Base-by-base conservation (phyloP, 2,797 vertebrate species). In the Tragelaphus eurycerus region DNA sequence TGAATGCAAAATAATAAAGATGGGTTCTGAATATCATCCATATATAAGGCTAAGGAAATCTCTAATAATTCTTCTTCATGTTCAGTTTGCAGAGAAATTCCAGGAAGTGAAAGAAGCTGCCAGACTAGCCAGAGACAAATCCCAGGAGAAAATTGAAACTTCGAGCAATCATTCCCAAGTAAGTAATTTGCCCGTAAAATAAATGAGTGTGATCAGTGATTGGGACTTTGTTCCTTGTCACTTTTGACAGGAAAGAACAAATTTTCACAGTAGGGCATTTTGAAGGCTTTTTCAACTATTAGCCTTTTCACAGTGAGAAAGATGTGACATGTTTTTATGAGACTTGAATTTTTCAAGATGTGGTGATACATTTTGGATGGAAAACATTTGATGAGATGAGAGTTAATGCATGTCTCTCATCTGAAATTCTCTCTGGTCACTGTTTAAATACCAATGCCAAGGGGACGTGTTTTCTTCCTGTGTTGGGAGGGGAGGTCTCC, bases 81-180 rank as follows among this genome's bases (percentile, higher is more conserved):
- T 62, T 86, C 97, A 99, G 99, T 99, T 99, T 99, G 99, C 99
- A 71, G 99, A 99, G 98, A 99, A 99, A 98, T 99, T 99, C 98
- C 99, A 99, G 98, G 99, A 99, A 97, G 99, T 99, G 29, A 99
- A 99, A 98, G 99, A 99, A 96, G 99, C 99, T 12, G 99, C 99
- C 90, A 99, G 99, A 97, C 98, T 99, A 54, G 99, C 99, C 59
- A 99, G 99, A 98, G 99, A 99, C 96, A 99, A 99, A 98, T 99
- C 99, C 93, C 99, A 99, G 98, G 99, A 99, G 98, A 99, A 99
- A 98, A 99, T 97, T 23, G 99, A 99, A 96, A 99, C 99, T 1
- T 98, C 99, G 29, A 99, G 99, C 96, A 99, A 99, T 98, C 99
- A 99, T 98, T 99, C 99, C 71, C 99, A 99, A 98, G 99, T 99